phyloP scores from a whole-genome alignment of 2,113 vertebrate species.

The Desmodus rotundus region DNA sequence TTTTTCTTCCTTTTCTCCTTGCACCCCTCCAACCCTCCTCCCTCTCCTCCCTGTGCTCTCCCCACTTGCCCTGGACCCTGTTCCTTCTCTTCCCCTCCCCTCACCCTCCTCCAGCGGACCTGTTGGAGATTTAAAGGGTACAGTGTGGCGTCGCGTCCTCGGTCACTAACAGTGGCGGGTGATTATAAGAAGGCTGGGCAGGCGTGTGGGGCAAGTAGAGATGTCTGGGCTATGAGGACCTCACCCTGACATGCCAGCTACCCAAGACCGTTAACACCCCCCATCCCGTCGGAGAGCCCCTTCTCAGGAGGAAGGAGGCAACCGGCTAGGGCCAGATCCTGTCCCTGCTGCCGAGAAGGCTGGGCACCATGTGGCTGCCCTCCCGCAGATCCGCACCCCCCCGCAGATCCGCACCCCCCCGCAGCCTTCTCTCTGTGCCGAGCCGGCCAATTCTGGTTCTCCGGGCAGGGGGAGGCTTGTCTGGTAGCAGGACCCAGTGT shows the following conservation, averaged over 20 bases:
- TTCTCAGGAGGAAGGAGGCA: neutral
- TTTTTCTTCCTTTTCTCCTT: slow-evolving; percentile 70
- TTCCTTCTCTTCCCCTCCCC: neutral
- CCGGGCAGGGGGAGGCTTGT: neutral
- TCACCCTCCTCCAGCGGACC: slow-evolving; percentile 89
- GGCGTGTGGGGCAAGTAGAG: neutral
- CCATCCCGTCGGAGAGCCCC: neutral
- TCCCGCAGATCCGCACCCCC: neutral
- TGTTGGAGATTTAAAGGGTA: slow-evolving; percentile 97
- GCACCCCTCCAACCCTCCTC: slow-evolving; percentile 11
- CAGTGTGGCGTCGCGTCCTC: slow-evolving; percentile 83
- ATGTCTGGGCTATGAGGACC: neutral
- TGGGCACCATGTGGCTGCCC: neutral
- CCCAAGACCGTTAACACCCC: too few species aligned
- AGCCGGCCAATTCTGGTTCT: too few species aligned
- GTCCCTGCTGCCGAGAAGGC: neutral
- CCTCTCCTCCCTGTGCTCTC: slow-evolving; percentile 21
- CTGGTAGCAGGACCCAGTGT: neutral
- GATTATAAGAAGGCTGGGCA: slow-evolving; percentile 80
- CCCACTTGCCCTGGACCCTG: neutral
- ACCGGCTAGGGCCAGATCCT: neutral
- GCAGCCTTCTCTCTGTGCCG: neutral
- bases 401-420: neutral
- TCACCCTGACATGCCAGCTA: neutral
- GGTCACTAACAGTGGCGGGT: slow-evolving; percentile 79